Base-by-base conservation (phyloP, 2,888 invertebrate genomes). In the Thelaira solivaga region DNA sequence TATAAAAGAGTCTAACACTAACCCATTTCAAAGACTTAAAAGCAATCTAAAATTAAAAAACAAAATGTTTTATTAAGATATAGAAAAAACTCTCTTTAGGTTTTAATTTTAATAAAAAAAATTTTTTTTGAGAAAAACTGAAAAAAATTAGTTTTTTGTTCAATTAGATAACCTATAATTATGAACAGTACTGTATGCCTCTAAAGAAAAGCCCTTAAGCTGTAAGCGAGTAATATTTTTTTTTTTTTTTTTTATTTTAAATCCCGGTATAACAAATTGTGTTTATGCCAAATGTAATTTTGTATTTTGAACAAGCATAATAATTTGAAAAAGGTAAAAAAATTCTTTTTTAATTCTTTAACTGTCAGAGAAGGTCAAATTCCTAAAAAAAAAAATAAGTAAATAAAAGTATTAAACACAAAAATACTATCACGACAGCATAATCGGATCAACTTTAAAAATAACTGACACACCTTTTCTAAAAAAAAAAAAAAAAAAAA, bases 391-490 rank as follows among this genome's bases (percentile, higher is more conserved):
- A 24, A 5, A 47, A 41, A 4, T 4, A 34, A 29, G 26, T 3
- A 47, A 67, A 34, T 45, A 26, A 67, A n/a, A 67, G 26, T 26
- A 59, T 18, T 4, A 22, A 41, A 34, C 22, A 13, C 16, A 49
- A 55, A 72, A 68, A 73, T 43, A 77, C 51, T 68, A 73, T 59
- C 73, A 73, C 45, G 65, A 76, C 65, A 76, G 61, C 61, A 76
- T 76, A 77, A 77, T 72, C 76, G 67, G 76, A 72, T 76, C 77
- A 77, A 68, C 73, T 68, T 74, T 45, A 45, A 73, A 77, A 68
- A 62, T 68, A 61, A 53, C 51, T 45, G 55, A 68, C 77, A 77
- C 77, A 77, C 77, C 73, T 73, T 68, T 64, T 68, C 18, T 8
- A 11, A 8, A 41, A 13, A 41, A 36, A 24, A 26, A 47, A 26